Evolutionary conservation across 2,797 vertebrate species (phyloP), one percentile per base, ranked within the genome.

Genomic region (Pogonophryne albipinna): DNA sequence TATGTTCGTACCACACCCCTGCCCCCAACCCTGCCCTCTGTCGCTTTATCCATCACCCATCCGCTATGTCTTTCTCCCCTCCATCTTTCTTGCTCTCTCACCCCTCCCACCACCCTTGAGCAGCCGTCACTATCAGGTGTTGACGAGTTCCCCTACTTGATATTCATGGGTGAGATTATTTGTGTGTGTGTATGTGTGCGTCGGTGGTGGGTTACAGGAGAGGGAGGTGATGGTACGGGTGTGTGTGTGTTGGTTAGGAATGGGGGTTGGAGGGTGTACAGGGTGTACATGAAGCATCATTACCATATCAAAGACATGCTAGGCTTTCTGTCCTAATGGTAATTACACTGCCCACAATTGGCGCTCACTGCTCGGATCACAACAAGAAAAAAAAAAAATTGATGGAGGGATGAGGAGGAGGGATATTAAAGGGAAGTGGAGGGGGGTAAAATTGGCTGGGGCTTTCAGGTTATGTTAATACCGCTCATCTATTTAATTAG

Each of bases 241-340:
- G 77, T 74, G 75, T 80, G 76, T 52, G 62, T 64, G 72, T 59
- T 74, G 73, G 79, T 77, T 77, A 64, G 83, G 14, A 75, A 68
- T 65, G 76, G 82, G 86, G 81, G 81, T 72, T 76, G 84, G 84
- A 76, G 87, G 85, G 87, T 79, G 77, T 80, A 85, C 77, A 82
- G 86, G 86, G 90, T 90, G 92, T 92, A 93, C 94, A 95, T 95
- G 95, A 95, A 96, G 95, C 94, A 87, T 95, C 94, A 97, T 98
- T 98, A 97, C 92, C 97, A 98, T 98, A 98, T 99, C 97, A 98
- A 99, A 98, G 97, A 95, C 95, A 86, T 70, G 76, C 95, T 94
- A 93, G 95, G 95, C 96, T 96, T 94, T 91, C 95, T 96, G 95
- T 96, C 95, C 92, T 96, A 95, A 96, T 97, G 96, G 96, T 97